Evolutionary conservation across 2,113 vertebrate species (phyloP).

Genomic region (Rhombomys opimus): DNA sequence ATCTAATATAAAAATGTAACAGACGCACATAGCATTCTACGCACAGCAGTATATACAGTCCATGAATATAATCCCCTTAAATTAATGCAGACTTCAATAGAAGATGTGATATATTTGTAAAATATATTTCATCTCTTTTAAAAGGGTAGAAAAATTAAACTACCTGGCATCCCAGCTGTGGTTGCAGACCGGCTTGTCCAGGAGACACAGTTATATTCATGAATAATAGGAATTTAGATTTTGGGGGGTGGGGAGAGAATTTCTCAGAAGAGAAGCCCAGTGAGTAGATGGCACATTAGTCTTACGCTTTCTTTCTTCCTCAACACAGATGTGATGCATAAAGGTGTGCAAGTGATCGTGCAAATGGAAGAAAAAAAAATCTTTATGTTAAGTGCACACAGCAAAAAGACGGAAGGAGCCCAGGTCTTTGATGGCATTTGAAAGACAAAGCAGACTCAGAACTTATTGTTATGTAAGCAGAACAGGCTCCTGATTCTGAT

Average conservation of each 20-base stretch:
- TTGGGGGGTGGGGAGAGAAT: neutral
- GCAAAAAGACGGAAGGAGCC: neutral
- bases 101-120: neutral
- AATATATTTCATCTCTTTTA: conserved; percentile 23
- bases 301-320: conserved; percentile 25
- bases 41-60: neutral
- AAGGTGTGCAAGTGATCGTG: neutral
- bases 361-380: neutral
- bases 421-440: neutral
- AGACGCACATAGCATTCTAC: neutral
- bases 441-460: neutral
- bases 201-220: neutral
- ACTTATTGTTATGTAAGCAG: neutral
- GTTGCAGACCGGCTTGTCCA: neutral
- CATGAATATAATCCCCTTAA: conserved; percentile 20
- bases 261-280: neutral
- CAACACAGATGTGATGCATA: neutral
- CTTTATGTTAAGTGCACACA: neutral
- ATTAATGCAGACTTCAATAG: neutral
- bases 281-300: neutral
- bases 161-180: neutral
- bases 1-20: neutral
- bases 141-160: conserved; percentile 5
- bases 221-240: neutral
- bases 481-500: conserved; percentile 3